Conservation (phyloP, 2,797 vertebrate species). For the Coregonus sp. region DNA sequence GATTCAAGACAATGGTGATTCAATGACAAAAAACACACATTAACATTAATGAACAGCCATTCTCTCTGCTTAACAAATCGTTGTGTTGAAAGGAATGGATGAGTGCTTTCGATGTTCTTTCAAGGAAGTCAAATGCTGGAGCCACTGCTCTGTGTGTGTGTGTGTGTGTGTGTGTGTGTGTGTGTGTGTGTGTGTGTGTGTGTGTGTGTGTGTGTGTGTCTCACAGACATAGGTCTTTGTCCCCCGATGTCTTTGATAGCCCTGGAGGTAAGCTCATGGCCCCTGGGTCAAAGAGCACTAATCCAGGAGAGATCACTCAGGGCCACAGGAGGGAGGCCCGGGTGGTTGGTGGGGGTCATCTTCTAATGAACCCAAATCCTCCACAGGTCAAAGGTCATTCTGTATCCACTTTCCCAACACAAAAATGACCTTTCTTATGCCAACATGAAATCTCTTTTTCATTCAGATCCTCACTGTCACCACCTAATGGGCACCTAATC, state of each 20-base stretch:
- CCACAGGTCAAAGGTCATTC: constrained; percentile 23
- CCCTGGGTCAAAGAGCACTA: constrained; percentile 17
- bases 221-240: not conserved
- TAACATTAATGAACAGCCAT: constrained; percentile 3
- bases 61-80: not conserved
- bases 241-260: not conserved
- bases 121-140: not conserved
- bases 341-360: constrained; percentile 16
- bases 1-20: not conserved
- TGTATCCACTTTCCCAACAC: constrained; percentile 31
- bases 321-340: not conserved
- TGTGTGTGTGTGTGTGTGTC: not conserved
- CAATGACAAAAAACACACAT: not conserved
- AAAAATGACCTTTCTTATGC: constrained; percentile 15
- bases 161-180: too few species aligned
- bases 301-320: constrained; percentile 12
- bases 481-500: constrained; percentile 7
- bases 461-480: not conserved
- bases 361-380: constrained; percentile 30
- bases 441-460: constrained; percentile 15
- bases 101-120: not conserved
- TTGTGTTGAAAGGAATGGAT: constrained; percentile 1
- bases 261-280: not conserved
- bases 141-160: not conserved
- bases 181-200: too few species aligned